phyloP scores from a whole-genome alignment of 1,140 invertebrate genomes.

The Eupristina koningsbergeri region DNA sequence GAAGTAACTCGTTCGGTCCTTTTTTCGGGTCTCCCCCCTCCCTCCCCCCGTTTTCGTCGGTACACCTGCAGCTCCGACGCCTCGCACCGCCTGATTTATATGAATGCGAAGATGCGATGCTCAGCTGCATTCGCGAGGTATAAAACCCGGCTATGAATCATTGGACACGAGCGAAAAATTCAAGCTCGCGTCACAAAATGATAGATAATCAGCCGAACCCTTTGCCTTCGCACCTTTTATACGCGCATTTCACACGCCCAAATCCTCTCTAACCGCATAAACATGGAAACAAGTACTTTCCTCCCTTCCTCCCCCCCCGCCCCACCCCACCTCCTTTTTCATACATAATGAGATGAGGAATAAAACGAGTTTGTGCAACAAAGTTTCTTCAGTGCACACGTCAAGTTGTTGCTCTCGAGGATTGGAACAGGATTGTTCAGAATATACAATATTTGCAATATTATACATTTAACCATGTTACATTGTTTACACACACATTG shows the following conservation, averaged over 20 bases:
- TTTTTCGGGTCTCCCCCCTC: neutral
- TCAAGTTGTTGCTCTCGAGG: no score
- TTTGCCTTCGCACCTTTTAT: neutral
- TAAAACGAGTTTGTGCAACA: no score
- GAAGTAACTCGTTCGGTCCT: constrained; percentile 16
- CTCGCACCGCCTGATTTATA: neutral
- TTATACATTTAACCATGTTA: no score
- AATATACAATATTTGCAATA: no score
- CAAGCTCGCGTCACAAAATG: neutral
- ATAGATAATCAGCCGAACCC: neutral
- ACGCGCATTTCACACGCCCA: neutral
- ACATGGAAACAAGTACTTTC: no score
- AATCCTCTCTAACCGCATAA: no score
- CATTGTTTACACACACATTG: no score
- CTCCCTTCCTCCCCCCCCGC: no score
- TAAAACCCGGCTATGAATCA: neutral
- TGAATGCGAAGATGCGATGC: neutral
- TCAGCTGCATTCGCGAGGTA: neutral
- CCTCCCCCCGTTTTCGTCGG: neutral
- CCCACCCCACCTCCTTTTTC: no score
- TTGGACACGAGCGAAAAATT: neutral
- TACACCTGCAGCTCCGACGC: constrained; percentile 19
- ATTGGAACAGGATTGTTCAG: no score
- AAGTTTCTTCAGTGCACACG: no score
- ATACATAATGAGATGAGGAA: no score